phyloP scores from a whole-genome alignment of 2,888 invertebrate genomes.

The Lottia scabra region DNA sequence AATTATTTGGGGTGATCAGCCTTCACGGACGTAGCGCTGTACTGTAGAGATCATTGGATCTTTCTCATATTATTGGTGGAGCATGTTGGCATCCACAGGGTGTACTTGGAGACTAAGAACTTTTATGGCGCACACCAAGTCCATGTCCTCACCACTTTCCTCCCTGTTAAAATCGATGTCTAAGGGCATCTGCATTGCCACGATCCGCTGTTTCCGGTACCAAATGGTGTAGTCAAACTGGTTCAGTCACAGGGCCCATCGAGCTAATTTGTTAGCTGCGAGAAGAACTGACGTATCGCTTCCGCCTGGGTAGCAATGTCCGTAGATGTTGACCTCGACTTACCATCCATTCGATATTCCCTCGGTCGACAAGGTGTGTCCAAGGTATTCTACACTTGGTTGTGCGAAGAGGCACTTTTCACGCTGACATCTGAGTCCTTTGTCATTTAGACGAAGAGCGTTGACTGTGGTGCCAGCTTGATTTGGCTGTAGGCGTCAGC shows the following conservation, averaged over 20 bases:
- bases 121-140: too few relatives aligned
- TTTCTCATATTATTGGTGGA: too few relatives aligned
- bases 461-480: too few relatives aligned
- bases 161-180: not conserved
- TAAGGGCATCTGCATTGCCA: slow-evolving; percentile 11
- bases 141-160: too few relatives aligned
- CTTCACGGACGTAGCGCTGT: too few relatives aligned
- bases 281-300: slow-evolving; percentile 12
- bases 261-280: slow-evolving; percentile 48
- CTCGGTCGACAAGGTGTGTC: slow-evolving; percentile 9
- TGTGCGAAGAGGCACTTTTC: slow-evolving; percentile 20
- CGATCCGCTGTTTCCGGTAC: slow-evolving; percentile 6
- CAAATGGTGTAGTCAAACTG: slow-evolving; percentile 52
- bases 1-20: too few relatives aligned
- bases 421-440: slow-evolving; percentile 7
- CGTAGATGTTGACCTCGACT: slow-evolving; percentile 7
- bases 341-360: slow-evolving; percentile 5
- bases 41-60: too few relatives aligned
- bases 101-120: too few relatives aligned
- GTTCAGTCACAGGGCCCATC: slow-evolving; percentile 53
- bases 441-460: not conserved
- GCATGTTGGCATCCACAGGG: too few relatives aligned
- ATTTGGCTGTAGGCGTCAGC: too few relatives aligned
- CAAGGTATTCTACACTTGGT: slow-evolving; percentile 9
- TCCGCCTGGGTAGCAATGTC: slow-evolving; percentile 23